Percentiles rank a stretch among this genome's conserved stretches.
phyloP scores from a whole-genome alignment of 2,797 vertebrate genomes.

The Pseudomugil tenellus region DNA sequence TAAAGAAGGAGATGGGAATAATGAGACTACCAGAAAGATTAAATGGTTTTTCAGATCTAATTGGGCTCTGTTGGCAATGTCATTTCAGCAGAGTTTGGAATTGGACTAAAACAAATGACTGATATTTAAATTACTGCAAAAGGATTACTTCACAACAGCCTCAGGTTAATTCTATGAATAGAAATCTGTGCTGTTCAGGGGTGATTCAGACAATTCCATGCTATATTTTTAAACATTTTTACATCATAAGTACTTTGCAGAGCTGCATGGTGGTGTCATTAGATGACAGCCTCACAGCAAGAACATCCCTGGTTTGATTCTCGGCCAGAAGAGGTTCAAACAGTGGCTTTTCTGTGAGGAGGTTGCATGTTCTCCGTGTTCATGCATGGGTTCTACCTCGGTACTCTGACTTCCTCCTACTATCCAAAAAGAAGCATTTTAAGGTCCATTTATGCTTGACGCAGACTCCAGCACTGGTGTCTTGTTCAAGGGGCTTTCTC shows the following conservation, averaged over 20 bases:
- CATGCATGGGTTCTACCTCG: too few species aligned
- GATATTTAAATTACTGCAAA: conserved; percentile 30
- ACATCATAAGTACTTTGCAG: background rate
- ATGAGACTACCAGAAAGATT: conserved; percentile 75
- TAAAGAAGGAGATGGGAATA: conserved; percentile 80
- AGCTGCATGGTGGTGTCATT: too few species aligned
- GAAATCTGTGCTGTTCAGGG: background rate
- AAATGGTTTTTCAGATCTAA: conserved; percentile 52
- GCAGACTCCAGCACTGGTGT: too few species aligned
- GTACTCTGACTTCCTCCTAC: too few species aligned
- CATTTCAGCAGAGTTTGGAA: conserved; percentile 45
- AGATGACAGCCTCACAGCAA: too few species aligned
- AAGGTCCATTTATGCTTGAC: too few species aligned
- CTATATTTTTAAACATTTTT: background rate
- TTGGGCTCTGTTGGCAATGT: conserved; percentile 11
- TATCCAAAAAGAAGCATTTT: too few species aligned
- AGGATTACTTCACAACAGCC: conserved; percentile 29
- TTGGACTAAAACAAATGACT: conserved; percentile 25
- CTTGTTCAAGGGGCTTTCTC: too few species aligned
- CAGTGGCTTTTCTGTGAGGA: too few species aligned
- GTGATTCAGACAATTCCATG: background rate
- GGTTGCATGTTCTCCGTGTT: too few species aligned
- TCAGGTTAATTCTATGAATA: conserved; percentile 13
- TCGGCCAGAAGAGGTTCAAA: too few species aligned
- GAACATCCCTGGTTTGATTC: too few species aligned